Evolutionary conservation across 1,140 invertebrate genomes (phyloP).

Genomic region (Brachionus manjavacas): DNA sequence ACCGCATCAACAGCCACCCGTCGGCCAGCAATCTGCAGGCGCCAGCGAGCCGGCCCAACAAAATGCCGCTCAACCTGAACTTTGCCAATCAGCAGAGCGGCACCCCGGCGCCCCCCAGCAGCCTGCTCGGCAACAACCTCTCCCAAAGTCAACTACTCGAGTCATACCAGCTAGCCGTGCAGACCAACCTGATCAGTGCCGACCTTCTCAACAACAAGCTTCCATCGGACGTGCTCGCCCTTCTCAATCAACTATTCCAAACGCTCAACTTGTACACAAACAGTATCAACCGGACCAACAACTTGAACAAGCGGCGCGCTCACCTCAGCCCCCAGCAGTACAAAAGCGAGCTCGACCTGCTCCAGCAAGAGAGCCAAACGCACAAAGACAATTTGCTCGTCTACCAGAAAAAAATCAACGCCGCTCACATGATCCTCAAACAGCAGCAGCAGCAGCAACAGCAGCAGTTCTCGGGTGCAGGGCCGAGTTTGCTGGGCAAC

Average conservation of each 20-base stretch:
- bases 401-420: conserved; percentile 1
- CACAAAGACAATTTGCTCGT: neutral
- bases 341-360: neutral
- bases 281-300: neutral
- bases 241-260: conserved; percentile 39
- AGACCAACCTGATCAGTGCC: neutral
- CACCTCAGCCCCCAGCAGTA: neutral
- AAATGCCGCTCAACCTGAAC: neutral
- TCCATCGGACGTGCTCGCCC: neutral
- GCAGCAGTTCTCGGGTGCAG: neutral
- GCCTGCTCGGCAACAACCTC: neutral
- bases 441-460: conserved; percentile 2
- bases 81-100: neutral
- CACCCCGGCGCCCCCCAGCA: neutral
- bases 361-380: conserved; percentile 10
- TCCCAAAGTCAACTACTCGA: neutral
- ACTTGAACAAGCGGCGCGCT: neutral
- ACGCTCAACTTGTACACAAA: conserved; percentile 4
- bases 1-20: neutral
- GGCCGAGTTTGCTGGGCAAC: no score
- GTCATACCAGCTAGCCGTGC: neutral
- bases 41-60: neutral
- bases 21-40: neutral
- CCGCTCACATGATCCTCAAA: conserved; percentile 23
- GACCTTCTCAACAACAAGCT: conserved; percentile 35